phyloP scores from a whole-genome alignment of 2,888 invertebrate genomes.

The Drosophila pseudotalamancana region DNA sequence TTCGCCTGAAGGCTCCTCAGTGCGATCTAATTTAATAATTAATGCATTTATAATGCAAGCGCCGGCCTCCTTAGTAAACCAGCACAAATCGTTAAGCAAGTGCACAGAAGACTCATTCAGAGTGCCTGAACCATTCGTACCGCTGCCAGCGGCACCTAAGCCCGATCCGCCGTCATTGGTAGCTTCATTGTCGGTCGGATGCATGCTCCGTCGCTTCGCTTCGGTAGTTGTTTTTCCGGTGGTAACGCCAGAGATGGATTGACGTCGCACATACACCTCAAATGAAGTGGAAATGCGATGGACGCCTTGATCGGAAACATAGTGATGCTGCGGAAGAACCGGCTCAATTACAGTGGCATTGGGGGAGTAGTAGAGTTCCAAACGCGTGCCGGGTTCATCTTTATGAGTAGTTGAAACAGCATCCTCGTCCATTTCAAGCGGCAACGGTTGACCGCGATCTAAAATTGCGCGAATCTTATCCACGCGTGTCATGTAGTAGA shows the following conservation, averaged over 20 bases:
- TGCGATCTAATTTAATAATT: conserved; percentile 81
- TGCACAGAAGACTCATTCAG: conserved; percentile 68
- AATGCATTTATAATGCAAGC: conserved; percentile 84
- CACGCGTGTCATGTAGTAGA: conserved; percentile 83
- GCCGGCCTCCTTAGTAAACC: conserved; percentile 84
- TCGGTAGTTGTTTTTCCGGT: conserved; percentile 54
- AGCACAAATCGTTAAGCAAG: conserved; percentile 82
- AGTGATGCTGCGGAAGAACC: conserved; percentile 80
- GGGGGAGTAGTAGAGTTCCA: conserved; percentile 82
- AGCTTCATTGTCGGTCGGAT: conserved; percentile 43
- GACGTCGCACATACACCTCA: conserved; percentile 83
- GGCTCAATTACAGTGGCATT: conserved; percentile 80
- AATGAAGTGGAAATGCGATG: conserved; percentile 84
- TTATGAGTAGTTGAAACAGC: conserved; percentile 78
- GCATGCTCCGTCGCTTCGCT: conserved; percentile 48
- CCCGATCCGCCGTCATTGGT: conserved; percentile 13
- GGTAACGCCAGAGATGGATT: conserved; percentile 81
- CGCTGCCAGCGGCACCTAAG: conserved; percentile 1
- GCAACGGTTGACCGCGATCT: conserved; percentile 84
- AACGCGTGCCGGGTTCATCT: conserved; percentile 83
- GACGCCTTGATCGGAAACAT: conserved; percentile 75
- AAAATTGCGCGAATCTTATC: conserved; percentile 84
- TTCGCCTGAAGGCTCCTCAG: conserved; percentile 52
- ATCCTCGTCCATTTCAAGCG: conserved; percentile 80
- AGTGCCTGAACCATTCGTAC: conserved; percentile 13